Evolutionary conservation across 2,113 vertebrate species (phyloP), one percentile per base, ranked within the genome.

Genomic region (Rhea americana): DNA sequence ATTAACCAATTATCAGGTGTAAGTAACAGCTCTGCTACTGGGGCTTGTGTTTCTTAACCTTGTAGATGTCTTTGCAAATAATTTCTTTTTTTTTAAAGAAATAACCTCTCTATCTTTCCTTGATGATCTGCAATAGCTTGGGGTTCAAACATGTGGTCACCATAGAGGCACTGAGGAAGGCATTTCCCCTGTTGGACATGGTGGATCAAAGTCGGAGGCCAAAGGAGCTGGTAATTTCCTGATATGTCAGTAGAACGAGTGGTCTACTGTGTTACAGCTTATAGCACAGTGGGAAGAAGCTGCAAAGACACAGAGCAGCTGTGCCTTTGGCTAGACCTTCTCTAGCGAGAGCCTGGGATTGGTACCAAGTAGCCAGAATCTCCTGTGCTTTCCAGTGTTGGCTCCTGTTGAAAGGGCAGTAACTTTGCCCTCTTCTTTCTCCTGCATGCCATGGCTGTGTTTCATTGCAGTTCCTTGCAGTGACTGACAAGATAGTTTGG

Each of bases 141-240:
- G 99, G 99, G 19, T 99, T 99, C 96, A 96, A 97, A 93, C 97
- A 98, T 3, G 96, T 99, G 58, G 96, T 99, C 22, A 99, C 99
- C 25, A 96, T 99, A 48, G 99, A 99, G n/a, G 98, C 97, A 72
- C 95, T 99, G 77, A 97, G 99, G 83, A 97, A 97, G 15, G 98
- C 98, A 1, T 99, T 98, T 96, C 99, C 99, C 32, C 95, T 99
- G 32, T 96, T 99, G 13, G 99, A 99, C 96, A 97, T 99, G 77
- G 99, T 99, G 93, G 99, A 99, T 95, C 98, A 98, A 28, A 97
- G 97, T 95, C 98, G 98, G 74, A 97, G 99, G 94, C 99, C 99
- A 1, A 99, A 98, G 95, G 97, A 98, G 25, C 76, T 83, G 93
- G 99, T 99, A 97, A 98, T 53, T 51, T 18, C 66, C 22, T 45